These are phyloP conservation scores for Vombatus ursinus DNA, from an alignment of 2,113 vertebrate species.

Conservation along the genomic window DNA sequence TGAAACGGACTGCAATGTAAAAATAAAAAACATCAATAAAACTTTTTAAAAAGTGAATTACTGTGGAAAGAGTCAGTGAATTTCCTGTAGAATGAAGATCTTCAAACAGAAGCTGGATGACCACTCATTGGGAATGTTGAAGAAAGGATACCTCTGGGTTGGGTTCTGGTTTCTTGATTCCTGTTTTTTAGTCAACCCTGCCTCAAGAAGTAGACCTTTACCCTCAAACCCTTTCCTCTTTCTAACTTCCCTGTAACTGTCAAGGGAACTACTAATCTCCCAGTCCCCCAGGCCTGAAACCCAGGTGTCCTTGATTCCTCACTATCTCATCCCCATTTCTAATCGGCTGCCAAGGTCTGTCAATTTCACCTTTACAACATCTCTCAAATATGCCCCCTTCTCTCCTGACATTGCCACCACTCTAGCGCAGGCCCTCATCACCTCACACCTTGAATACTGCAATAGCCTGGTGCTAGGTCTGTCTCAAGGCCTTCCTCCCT, in stretches of 20 bases:
- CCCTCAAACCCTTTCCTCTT: too few relatives aligned
- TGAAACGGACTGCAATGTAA: background rate
- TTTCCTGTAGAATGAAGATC: background rate
- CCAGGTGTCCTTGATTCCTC: too few relatives aligned
- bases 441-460: too few relatives aligned
- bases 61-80: background rate
- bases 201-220: too few relatives aligned
- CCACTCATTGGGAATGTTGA: background rate
- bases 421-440: background rate
- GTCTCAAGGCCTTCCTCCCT: background rate
- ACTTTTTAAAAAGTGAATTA: background rate
- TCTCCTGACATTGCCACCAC: background rate
- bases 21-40: background rate
- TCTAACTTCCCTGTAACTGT: too few relatives aligned
- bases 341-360: too few relatives aligned
- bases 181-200: too few relatives aligned
- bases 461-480: background rate
- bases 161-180: background rate
- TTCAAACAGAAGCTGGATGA: background rate
- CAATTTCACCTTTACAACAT: too few relatives aligned
- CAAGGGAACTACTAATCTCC: too few relatives aligned
- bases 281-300: too few relatives aligned
- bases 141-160: background rate
- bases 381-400: too few relatives aligned
- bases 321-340: too few relatives aligned